Percentiles rank a stretch among this genome's conserved stretches.
These are phyloP conservation scores for Lasioglossum marginatum DNA, from an alignment of 2,888 invertebrate genomes.

Conservation along the genomic window DNA sequence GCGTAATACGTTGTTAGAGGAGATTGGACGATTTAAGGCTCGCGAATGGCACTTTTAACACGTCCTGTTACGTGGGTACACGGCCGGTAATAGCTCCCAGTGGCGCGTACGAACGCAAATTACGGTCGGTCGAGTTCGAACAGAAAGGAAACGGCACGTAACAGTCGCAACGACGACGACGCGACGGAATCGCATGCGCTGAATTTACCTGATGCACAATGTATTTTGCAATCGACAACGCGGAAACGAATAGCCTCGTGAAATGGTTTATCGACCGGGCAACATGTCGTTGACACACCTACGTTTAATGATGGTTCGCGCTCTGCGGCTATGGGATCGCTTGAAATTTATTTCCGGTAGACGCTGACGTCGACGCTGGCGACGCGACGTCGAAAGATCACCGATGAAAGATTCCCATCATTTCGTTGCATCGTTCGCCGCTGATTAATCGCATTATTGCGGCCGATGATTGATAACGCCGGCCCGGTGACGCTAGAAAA, in stretches of 20 bases:
- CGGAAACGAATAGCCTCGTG: slow-evolving; percentile 46
- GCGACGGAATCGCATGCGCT: slow-evolving; percentile 27
- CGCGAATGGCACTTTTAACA: slow-evolving; percentile 4
- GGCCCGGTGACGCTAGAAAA: neutral
- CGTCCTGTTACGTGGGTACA: neutral
- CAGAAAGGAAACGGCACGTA: slow-evolving; percentile 12
- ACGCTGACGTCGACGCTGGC: neutral
- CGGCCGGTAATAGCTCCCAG: slow-evolving; percentile 6
- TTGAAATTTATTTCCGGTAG: neutral
- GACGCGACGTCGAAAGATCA: neutral
- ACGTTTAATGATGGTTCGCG: slow-evolving; percentile 52
- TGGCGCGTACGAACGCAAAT: neutral
- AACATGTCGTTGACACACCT: slow-evolving; percentile 54
- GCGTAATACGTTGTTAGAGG: neutral
- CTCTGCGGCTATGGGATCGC: neutral
- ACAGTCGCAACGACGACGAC: neutral
- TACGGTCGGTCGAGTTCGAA: neutral
- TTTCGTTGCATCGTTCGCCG: neutral
- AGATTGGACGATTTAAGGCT: slow-evolving; percentile 8
- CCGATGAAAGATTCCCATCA: neutral
- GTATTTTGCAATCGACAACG: slow-evolving; percentile 52
- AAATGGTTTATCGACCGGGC: slow-evolving; percentile 54
- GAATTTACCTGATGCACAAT: slow-evolving; percentile 39
- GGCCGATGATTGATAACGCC: neutral
- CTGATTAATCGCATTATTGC: neutral